Evolutionary conservation across 2,797 vertebrate genomes (phyloP).

Genomic region (Rhinatrema bivittatum): DNA sequence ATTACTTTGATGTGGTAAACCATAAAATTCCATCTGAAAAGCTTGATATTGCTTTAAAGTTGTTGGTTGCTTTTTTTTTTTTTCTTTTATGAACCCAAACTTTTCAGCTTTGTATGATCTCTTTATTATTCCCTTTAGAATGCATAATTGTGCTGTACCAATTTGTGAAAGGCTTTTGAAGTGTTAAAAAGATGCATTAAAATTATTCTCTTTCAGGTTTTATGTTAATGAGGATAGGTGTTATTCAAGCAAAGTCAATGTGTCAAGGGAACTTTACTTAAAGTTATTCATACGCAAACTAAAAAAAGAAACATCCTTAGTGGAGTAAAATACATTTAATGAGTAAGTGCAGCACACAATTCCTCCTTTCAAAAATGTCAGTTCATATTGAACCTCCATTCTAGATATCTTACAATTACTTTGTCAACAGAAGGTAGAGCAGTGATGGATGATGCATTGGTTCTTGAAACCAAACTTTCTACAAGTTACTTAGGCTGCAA

Average conservation of each 20-base stretch:
- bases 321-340: slow-evolving; percentile 72
- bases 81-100: slow-evolving; percentile 55
- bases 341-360: slow-evolving; percentile 72
- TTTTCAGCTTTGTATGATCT: slow-evolving; percentile 70
- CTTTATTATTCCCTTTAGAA: slow-evolving; percentile 67
- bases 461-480: slow-evolving; percentile 76
- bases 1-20: slow-evolving; percentile 47
- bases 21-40: slow-evolving; percentile 40
- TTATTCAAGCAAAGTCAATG: slow-evolving; percentile 68
- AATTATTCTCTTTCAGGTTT: slow-evolving; percentile 74
- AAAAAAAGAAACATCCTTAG: slow-evolving; percentile 73
- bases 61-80: slow-evolving; percentile 36
- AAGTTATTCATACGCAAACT: slow-evolving; percentile 75
- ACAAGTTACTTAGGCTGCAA: slow-evolving; percentile 75
- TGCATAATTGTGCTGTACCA: slow-evolving; percentile 69
- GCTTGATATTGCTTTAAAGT: slow-evolving; percentile 46
- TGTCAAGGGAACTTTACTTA: slow-evolving; percentile 71
- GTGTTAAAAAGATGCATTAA: slow-evolving; percentile 71
- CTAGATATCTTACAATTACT: slow-evolving; percentile 74
- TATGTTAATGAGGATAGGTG: slow-evolving; percentile 76
- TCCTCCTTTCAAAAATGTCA: slow-evolving; percentile 78
- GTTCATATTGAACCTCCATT: slow-evolving; percentile 68
- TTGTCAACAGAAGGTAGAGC: slow-evolving; percentile 70
- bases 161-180: slow-evolving; percentile 75
- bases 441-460: slow-evolving; percentile 69